A percentile compares a stretch with the other conserved stretches of the same genome.
These are phyloP conservation scores for Eolophus roseicapilla DNA, from an alignment of 2,113 vertebrate species.

Conservation along the genomic window DNA sequence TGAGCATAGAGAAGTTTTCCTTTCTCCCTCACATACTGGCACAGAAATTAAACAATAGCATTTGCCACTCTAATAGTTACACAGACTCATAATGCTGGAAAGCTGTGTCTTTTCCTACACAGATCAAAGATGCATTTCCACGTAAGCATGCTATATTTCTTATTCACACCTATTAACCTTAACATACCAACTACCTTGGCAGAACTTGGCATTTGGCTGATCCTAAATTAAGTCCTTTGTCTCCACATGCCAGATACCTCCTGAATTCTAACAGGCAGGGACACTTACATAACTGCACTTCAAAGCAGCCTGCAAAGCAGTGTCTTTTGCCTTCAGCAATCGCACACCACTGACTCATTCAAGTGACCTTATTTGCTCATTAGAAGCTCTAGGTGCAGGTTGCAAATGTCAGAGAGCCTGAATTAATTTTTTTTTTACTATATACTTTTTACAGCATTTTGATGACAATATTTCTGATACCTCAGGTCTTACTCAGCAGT, in stretches of 20 bases:
- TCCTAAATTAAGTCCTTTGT: slow-evolving; percentile 63
- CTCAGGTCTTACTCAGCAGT: background rate
- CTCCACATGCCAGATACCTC: slow-evolving; percentile 3
- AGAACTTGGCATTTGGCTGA: slow-evolving; percentile 42
- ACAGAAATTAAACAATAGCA: background rate
- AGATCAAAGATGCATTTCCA: background rate
- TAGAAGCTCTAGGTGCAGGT: slow-evolving; percentile 61
- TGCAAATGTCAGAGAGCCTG: slow-evolving; percentile 69
- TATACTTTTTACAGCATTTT: slow-evolving; percentile 42
- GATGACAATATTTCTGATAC: slow-evolving; percentile 44
- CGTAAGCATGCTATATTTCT: background rate
- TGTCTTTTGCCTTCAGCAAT: slow-evolving; percentile 57
- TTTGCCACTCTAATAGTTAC: background rate
- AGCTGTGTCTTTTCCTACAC: background rate
- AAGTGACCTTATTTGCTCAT: slow-evolving; percentile 73
- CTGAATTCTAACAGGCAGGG: slow-evolving; percentile 37
- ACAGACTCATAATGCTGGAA: background rate
- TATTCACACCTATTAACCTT: slow-evolving; percentile 51
- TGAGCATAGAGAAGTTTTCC: background rate
- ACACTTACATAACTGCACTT: slow-evolving; percentile 68
- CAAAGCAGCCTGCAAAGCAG: slow-evolving; percentile 59
- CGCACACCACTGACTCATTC: slow-evolving; percentile 57
- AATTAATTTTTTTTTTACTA: slow-evolving; percentile 44
- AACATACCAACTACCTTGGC: slow-evolving; percentile 1
- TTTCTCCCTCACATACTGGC: background rate